These are phyloP conservation scores for Xylota segnis DNA, from an alignment of 2,888 invertebrate species.

Conservation along the genomic window DNA sequence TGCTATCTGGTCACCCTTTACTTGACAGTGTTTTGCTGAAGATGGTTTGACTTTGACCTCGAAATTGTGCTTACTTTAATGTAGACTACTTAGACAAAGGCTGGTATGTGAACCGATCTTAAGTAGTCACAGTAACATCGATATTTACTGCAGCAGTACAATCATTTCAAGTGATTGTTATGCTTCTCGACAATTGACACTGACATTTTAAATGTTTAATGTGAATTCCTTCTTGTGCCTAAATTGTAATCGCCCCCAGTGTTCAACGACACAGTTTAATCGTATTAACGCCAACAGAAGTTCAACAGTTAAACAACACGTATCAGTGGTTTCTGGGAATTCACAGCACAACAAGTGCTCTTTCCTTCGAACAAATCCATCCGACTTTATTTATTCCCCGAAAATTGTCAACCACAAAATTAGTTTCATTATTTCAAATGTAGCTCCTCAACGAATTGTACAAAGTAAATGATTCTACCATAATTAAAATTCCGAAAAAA, in stretches of 20 bases:
- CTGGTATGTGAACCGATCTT: no score
- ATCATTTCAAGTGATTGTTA: neutral
- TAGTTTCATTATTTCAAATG: slow-evolving; percentile 39
- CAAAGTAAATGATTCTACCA: slow-evolving; percentile 41
- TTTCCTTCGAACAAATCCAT: neutral
- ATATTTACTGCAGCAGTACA: neutral
- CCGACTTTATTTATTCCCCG: slow-evolving; percentile 6
- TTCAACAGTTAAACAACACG: slow-evolving; percentile 7
- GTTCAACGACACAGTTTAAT: neutral
- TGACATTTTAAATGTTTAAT: neutral
- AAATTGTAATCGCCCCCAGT: neutral
- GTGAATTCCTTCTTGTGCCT: neutral
- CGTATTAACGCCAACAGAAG: slow-evolving; percentile 11
- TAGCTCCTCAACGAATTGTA: slow-evolving; percentile 20
- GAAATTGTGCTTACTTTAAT: no score
- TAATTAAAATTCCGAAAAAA: slow-evolving; percentile 54
- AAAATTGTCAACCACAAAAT: slow-evolving; percentile 40
- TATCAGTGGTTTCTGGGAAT: neutral
- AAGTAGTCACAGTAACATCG: no score
- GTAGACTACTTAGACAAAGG: no score
- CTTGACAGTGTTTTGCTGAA: no score
- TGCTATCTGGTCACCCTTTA: no score
- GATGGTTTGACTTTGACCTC: no score
- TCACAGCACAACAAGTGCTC: neutral
- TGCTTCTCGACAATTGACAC: neutral